phyloP scores from a whole-genome alignment of 2,888 invertebrate species.

The Eilema griseolum region DNA sequence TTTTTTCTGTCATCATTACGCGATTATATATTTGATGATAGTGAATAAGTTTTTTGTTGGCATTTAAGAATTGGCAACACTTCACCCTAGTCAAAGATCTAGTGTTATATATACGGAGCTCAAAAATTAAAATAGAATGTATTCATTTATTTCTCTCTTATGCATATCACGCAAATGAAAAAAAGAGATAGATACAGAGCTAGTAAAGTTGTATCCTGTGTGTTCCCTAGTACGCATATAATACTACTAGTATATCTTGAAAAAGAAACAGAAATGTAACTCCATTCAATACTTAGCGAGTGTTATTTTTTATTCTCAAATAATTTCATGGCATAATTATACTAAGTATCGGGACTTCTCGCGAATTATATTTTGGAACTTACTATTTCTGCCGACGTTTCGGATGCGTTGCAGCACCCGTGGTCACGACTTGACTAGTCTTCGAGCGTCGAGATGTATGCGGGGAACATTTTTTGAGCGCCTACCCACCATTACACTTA shows the following conservation, averaged over 20 bases:
- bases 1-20: no score
- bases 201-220: background rate
- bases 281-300: background rate
- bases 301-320: background rate
- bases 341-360: no score
- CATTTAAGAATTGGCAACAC: background rate
- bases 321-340: background rate
- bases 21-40: background rate
- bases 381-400: no score
- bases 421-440: no score
- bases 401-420: no score
- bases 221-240: background rate
- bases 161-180: background rate
- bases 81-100: conserved; percentile 2
- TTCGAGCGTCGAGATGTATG: no score
- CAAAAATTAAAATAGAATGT: background rate
- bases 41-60: background rate
- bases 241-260: background rate
- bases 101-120: background rate
- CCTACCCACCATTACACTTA: no score
- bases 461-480: no score
- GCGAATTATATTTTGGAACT: no score
- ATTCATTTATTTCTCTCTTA: background rate
- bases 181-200: background rate
- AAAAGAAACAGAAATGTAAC: background rate